Base-by-base conservation (phyloP, 1,140 invertebrate genomes). In the Euwallacea similis region DNA sequence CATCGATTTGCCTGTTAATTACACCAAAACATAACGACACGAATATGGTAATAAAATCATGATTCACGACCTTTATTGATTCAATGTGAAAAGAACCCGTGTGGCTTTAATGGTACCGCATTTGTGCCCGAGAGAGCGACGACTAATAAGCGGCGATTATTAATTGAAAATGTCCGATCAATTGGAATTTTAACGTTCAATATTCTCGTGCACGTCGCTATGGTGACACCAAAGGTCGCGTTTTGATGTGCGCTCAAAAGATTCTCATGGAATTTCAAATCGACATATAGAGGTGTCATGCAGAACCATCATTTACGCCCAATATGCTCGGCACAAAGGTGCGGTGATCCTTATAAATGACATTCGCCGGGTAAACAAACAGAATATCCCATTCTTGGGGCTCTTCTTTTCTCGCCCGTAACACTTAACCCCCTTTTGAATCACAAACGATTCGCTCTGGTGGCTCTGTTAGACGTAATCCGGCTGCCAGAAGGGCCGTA, bases 291-390 rank as follows among this genome's bases (percentile, higher is more conserved):
- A 10, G 13, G 9, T 10, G 9, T 33, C 21, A 33, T 47, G 42
- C 50, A 42, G 46, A 54, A 41, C 21, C 63, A 65, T 65, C 63
- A 65, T 65, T 65, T 65, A 65, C 63, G 63, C 63, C 63, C 63
- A 65, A 65, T 65, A 65, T 65, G 42, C 63, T 21, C 10, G 13
- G 8, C 63, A 65, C 63, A 65, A 65, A 46, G 46, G 16, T 47
- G 46, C 11, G 7, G 11, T 65, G 63, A 65, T 65, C 63, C 63
- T 65, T 65, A 65, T 65, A 65, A 65, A 65, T 65, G 63, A 65
- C 63, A 42, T 53, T 65, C 50, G 46, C 63, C 50, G 46, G 21
- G 63, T 65, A 65, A 65, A 65, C 63, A 65, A 65, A 65, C 63
- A 65, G 63, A 11, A 65, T 42, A 53, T 65, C 41, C 63, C 46